Percentiles rank a stretch among this genome's conserved stretches.
Evolutionary conservation across 1,140 invertebrate genomes (phyloP).

Genomic region (Philaenus spumarius): DNA sequence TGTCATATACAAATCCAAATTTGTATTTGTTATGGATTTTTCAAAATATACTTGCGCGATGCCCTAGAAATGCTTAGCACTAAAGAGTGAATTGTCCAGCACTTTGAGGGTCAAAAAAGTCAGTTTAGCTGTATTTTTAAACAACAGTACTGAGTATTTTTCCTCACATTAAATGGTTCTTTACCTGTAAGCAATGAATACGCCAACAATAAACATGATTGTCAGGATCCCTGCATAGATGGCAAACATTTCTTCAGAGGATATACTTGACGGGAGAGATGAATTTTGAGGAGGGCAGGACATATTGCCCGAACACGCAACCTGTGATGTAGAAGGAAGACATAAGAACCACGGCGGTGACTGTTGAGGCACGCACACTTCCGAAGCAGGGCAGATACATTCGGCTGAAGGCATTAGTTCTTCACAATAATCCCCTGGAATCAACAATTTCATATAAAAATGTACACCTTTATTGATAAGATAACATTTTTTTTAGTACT

Average conservation of each 20-base stretch:
- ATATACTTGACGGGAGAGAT: constrained; percentile 50
- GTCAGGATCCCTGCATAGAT: constrained; percentile 50
- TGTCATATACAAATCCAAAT: too few species aligned
- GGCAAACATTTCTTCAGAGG: constrained; percentile 56
- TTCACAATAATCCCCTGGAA: constrained; percentile 29
- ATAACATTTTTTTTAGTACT: too few species aligned
- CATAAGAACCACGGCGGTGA: constrained; percentile 50
- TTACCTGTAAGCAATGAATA: constrained; percentile 41
- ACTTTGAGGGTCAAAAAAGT: too few species aligned
- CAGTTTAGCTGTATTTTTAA: too few species aligned
- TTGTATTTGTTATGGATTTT: too few species aligned
- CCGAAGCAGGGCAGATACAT: constrained; percentile 27
- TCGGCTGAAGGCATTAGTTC: constrained; percentile 26
- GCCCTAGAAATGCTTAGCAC: too few species aligned
- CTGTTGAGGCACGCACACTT: constrained; percentile 65
- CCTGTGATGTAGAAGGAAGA: constrained; percentile 15
- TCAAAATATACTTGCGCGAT: too few species aligned
- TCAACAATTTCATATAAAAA: too few species aligned
- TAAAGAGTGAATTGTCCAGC: too few species aligned
- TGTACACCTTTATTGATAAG: too few species aligned
- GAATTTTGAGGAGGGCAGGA: constrained; percentile 44
- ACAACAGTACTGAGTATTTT: too few species aligned
- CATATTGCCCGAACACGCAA: constrained; percentile 26
- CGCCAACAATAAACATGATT: constrained; percentile 48
- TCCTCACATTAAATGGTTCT: too few species aligned